These are phyloP conservation scores for Rostratula benghalensis DNA, from an alignment of 2,113 vertebrate species.

Conservation along the genomic window DNA sequence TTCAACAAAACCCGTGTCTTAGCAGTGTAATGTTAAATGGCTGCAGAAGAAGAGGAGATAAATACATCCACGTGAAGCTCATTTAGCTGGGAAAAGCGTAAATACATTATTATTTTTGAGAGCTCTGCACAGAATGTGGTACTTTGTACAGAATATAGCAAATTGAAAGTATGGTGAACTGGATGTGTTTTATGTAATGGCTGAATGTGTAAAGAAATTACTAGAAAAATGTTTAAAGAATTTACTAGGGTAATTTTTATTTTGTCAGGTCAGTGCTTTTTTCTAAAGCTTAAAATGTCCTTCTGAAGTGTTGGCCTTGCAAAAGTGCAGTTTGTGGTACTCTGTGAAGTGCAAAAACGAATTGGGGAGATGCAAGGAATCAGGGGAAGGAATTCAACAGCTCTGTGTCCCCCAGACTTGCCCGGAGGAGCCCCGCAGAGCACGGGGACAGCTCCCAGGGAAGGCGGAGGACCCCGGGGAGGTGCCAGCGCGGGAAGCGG, in stretches of 20 bases:
- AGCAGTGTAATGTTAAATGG: not conserved
- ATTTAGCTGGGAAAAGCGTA: not conserved
- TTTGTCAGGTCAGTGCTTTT: not conserved
- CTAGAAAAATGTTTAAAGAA: not conserved
- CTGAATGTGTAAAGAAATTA: not conserved
- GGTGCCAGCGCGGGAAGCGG: accelerated
- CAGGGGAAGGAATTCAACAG: no score
- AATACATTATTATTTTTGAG: not conserved
- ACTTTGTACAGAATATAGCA: not conserved
- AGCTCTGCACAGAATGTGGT: not conserved
- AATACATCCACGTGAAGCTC: not conserved
- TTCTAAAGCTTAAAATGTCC: not conserved
- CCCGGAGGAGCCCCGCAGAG: not conserved
- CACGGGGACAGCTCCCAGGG: not conserved
- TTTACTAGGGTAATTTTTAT: not conserved
- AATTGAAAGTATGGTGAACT: not conserved
- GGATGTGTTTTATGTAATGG: not conserved
- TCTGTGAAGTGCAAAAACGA: not conserved
- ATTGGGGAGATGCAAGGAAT: no score
- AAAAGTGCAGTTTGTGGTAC: not conserved
- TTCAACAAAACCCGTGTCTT: not conserved
- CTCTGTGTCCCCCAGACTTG: not conserved
- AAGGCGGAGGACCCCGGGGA: not conserved
- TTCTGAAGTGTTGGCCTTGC: not conserved
- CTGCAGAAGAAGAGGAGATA: not conserved